Percentiles rank a stretch among this genome's conserved stretches.
These are phyloP conservation scores for Xanthia togata DNA, from an alignment of 2,888 invertebrate genomes.

Conservation along the genomic window DNA sequence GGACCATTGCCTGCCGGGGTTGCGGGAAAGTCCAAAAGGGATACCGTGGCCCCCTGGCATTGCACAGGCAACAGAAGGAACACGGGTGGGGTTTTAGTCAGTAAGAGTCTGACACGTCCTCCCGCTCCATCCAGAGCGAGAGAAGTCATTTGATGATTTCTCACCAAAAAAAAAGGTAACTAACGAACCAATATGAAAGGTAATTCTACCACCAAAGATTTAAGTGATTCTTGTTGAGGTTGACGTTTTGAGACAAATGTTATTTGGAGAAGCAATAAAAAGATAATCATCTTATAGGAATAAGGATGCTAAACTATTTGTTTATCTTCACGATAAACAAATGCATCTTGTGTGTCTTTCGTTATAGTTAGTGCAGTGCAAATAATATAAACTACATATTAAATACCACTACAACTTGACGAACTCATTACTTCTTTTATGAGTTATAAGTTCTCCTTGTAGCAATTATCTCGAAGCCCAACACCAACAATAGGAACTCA, in stretches of 20 bases:
- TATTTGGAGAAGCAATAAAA: slow-evolving; percentile 4
- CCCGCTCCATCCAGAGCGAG: too few species aligned
- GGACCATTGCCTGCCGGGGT: too few species aligned
- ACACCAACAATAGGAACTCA: background rate
- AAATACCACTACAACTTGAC: background rate
- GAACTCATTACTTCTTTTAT: background rate
- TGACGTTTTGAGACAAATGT: background rate
- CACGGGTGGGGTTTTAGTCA: too few species aligned
- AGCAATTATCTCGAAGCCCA: background rate
- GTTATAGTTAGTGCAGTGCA: slow-evolving; percentile 2
- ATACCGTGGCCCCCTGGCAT: too few species aligned
- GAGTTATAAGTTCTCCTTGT: background rate
- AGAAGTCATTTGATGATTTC: too few species aligned
- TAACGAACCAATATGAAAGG: background rate
- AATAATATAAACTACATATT: background rate
- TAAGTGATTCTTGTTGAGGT: background rate
- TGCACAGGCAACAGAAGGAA: too few species aligned
- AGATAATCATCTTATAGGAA: slow-evolving; percentile 21
- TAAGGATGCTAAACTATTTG: slow-evolving; percentile 17
- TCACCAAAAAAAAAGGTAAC: background rate
- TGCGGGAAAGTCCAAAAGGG: too few species aligned
- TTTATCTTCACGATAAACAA: slow-evolving; percentile 1
- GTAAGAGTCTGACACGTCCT: too few species aligned
- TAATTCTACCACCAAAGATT: background rate
- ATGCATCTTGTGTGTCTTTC: background rate